Percentiles rank a stretch among this genome's conserved stretches.
These are phyloP conservation scores for Oreonectes daqikongensis DNA, from an alignment of 2,797 vertebrate genomes.

Conservation along the genomic window DNA sequence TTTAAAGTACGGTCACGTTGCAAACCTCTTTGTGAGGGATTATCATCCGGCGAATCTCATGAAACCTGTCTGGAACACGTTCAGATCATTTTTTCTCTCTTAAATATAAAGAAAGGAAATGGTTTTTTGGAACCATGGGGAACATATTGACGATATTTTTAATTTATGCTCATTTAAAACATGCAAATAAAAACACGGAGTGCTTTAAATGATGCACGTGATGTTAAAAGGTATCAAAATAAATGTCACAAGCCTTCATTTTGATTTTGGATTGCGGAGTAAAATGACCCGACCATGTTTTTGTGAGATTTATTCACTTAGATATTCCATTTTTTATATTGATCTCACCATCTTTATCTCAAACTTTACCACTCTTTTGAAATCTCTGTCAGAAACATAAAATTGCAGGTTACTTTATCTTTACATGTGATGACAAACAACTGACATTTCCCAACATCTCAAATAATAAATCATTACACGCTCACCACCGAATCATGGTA, in stretches of 20 bases:
- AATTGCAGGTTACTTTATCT: too few relatives aligned
- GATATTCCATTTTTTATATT: not conserved
- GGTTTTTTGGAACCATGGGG: not conserved
- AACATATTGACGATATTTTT: too few relatives aligned
- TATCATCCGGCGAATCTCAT: not conserved
- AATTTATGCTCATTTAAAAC: too few relatives aligned
- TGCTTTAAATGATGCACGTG: too few relatives aligned
- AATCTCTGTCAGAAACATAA: too few relatives aligned
- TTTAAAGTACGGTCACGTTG: not conserved
- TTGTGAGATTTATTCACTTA: not conserved
- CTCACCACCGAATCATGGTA: too few relatives aligned
- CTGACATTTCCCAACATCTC: too few relatives aligned
- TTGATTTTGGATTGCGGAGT: not conserved
- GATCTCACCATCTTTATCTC: not conserved
- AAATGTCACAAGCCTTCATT: not conserved
- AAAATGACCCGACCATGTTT: not conserved
- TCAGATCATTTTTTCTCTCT: not conserved
- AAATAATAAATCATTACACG: too few relatives aligned
- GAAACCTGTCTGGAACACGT: not conserved
- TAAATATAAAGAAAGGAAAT: not conserved
- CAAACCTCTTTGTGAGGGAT: not conserved
- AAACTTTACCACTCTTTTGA: too few relatives aligned
- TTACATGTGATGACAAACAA: too few relatives aligned
- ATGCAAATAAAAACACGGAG: too few relatives aligned
- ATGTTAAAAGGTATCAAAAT: not conserved